phyloP scores from a whole-genome alignment of 2,888 invertebrate species.

The Drosophila rubida region DNA sequence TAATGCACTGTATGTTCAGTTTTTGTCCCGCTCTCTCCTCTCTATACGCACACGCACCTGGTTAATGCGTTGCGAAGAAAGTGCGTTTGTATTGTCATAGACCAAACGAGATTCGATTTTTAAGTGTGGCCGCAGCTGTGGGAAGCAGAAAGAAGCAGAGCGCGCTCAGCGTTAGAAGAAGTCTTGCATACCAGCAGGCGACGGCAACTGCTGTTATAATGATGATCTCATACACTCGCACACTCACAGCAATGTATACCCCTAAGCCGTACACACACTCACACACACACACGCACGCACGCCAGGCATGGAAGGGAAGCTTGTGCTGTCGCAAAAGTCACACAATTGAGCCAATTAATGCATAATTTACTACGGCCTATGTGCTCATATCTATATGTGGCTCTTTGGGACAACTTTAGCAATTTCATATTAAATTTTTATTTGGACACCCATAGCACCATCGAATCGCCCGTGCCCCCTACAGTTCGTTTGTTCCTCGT shows the following conservation, averaged over 20 bases:
- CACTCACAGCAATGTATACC: conserved; percentile 25
- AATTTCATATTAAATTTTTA: conserved; percentile 40
- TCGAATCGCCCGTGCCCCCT: neutral
- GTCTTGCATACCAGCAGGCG: conserved; percentile 71
- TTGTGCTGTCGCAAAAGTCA: conserved; percentile 20
- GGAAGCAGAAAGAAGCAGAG: conserved; percentile 30
- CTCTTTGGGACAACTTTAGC: conserved; percentile 15
- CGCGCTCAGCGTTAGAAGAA: conserved; percentile 28
- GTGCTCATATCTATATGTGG: conserved; percentile 6
- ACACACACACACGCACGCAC: conserved; percentile 19
- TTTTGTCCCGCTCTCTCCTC: conserved; percentile 27
- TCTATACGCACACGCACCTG: conserved; percentile 73
- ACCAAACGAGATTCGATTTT: conserved; percentile 62
- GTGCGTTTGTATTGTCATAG: conserved; percentile 69
- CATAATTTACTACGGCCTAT: conserved; percentile 26
- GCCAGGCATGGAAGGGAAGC: conserved; percentile 16
- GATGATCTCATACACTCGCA: conserved; percentile 72
- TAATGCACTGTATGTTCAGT: conserved; percentile 22
- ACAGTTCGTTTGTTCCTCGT: conserved; percentile 12
- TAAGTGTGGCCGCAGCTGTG: conserved; percentile 43
- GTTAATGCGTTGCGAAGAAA: conserved; percentile 71
- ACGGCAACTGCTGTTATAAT: conserved; percentile 45
- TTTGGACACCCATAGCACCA: conserved; percentile 36
- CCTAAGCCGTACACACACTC: conserved; percentile 22
- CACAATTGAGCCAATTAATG: conserved; percentile 59